Evolutionary conservation across 2,113 vertebrate species (phyloP).

Genomic region (Cavia porcellus): DNA sequence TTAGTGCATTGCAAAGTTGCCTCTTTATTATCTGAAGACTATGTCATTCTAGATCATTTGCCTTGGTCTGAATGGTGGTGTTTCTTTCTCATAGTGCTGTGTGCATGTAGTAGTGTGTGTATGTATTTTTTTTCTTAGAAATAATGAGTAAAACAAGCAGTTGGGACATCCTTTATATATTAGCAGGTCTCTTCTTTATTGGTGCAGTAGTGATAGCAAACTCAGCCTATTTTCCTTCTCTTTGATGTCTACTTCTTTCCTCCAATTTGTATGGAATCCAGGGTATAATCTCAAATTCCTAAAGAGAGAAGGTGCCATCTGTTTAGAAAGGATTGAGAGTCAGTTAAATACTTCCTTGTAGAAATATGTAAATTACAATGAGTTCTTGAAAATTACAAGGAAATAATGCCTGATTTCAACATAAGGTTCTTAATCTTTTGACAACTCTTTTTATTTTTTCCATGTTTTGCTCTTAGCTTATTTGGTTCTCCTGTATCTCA

Average conservation of each 20-base stretch:
- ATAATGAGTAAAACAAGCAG: not conserved
- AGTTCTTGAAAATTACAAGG: slow-evolving; percentile 22
- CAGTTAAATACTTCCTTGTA: slow-evolving; percentile 50
- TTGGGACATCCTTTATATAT: not conserved
- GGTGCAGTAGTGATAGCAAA: not conserved
- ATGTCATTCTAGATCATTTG: not conserved
- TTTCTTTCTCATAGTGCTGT: not conserved
- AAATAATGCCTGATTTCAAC: slow-evolving; percentile 51
- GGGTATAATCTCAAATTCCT: not conserved
- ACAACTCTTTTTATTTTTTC: slow-evolving; percentile 11
- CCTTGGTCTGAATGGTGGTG: not conserved
- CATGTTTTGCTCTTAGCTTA: slow-evolving; percentile 45
- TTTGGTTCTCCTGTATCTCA: slow-evolving; percentile 46
- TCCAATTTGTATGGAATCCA: not conserved
- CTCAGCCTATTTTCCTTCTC: not conserved
- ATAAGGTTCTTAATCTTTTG: slow-evolving; percentile 41
- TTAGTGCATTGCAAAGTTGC: not conserved
- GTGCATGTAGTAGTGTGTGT: not conserved
- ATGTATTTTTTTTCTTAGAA: not conserved
- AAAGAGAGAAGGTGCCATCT: not conserved
- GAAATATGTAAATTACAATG: slow-evolving; percentile 62
- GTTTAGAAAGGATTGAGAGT: slow-evolving; percentile 54
- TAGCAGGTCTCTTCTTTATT: slow-evolving; percentile 5
- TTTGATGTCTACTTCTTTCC: not conserved
- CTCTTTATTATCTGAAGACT: not conserved